Evolutionary conservation across 2,797 vertebrate genomes (phyloP), one percentile per base, ranked within the genome.

Genomic region (Clarias pachynema): DNA sequence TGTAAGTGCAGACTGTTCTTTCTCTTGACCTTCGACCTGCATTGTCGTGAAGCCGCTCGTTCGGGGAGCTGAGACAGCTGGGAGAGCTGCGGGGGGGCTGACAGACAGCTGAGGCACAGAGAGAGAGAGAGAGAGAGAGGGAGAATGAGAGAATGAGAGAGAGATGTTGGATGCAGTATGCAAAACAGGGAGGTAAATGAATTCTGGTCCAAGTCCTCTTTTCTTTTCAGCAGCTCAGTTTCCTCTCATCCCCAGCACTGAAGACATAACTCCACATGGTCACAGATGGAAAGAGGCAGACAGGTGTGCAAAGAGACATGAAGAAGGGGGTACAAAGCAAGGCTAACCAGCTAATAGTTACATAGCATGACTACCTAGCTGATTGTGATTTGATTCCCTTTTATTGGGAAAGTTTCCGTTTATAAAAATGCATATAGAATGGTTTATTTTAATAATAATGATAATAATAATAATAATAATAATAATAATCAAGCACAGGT

Each of bases 1-100:
- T 96, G 94, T 96, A 92, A 94, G 91, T 82, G 91, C 95, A 96
- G 95, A 95, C 95, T 96, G 95, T 96, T 95, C 95, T 95, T 95
- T 96, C 95, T 96, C 95, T 96, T 94, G 94, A 96, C 95, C 95
- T 93, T 92, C 94, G 94, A 95, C 94, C 95, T 84, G 88, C 90
- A 96, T 96, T 96, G 95, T 95, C 94, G 92, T 88, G 85, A 90
- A 88, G 92, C 92, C 92, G 91, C 93, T 94, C 90, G 87, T 94
- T 94, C 60, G 86, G 94, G 93, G 93, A 94, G 94, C 92, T 92
- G 92, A 93, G 95, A 93, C 95, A 96, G 95, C 95, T 96, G 95
- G 94, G 93, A 92, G 91, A 94, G 87, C 93, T 81, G 91, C 89
- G 57, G 95, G 95, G 66, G 93, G 91, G 87, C 86, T 92, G 90